Percentiles rank a stretch among this genome's conserved stretches.
Evolutionary conservation across 2,888 invertebrate genomes (phyloP).

Genomic region (Papilio elwesi): DNA sequence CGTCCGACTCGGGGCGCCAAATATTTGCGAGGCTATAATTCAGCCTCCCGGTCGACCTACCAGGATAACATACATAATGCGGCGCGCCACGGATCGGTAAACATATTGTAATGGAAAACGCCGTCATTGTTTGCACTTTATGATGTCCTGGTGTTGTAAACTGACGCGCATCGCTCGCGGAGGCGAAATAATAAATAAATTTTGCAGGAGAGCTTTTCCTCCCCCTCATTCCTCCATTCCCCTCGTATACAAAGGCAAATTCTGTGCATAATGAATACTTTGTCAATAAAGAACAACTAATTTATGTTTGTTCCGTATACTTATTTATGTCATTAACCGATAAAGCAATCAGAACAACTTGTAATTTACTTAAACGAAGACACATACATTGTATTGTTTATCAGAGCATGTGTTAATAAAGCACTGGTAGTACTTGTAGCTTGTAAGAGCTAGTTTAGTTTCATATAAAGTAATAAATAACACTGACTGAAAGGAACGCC

Average conservation of each 20-base stretch:
- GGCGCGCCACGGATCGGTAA: conserved; percentile 82
- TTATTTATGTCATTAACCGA: background rate
- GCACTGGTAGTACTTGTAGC: too few relatives aligned
- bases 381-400: background rate
- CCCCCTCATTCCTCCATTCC: background rate
- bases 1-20: conserved; percentile 80
- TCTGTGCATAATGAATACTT: conserved; percentile 14
- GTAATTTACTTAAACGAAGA: background rate
- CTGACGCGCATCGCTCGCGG: conserved; percentile 60
- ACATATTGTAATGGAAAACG: conserved; percentile 85
- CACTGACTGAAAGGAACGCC: too few relatives aligned
- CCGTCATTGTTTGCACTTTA: conserved; percentile 83
- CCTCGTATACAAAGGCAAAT: conserved; percentile 23
- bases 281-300: conserved; percentile 5
- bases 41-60: conserved; percentile 74
- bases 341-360: too few relatives aligned
- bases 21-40: conserved; percentile 82
- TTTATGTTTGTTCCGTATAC: background rate
- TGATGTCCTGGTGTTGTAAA: conserved; percentile 80
- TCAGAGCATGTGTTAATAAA: background rate
- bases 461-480: too few relatives aligned
- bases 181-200: conserved; percentile 30
- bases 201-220: conserved; percentile 16
- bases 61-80: conserved; percentile 84
- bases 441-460: too few relatives aligned